A percentile compares a stretch with the other conserved stretches of the same genome.
These are phyloP conservation scores for Coreius guichenoti DNA, from an alignment of 2,797 vertebrate species.

Conservation along the genomic window DNA sequence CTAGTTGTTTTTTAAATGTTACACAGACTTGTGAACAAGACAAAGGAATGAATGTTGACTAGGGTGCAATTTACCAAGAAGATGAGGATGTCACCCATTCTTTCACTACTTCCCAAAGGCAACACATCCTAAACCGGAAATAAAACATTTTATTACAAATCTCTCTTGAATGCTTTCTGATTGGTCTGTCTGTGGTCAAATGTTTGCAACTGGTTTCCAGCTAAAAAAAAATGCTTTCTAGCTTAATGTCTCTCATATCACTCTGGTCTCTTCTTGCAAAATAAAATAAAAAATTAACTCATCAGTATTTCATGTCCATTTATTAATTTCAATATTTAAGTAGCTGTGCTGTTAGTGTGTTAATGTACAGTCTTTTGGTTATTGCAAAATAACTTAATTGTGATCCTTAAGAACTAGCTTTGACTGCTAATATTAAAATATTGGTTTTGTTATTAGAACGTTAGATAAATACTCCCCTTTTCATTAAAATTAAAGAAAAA, in stretches of 20 bases:
- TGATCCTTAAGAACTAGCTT: background rate
- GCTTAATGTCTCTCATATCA: background rate
- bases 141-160: background rate
- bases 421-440: background rate
- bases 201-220: background rate
- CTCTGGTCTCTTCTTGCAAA: background rate
- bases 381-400: background rate
- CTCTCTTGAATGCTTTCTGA: background rate
- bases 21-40: background rate
- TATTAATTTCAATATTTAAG: background rate
- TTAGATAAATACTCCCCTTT: background rate
- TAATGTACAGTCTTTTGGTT: background rate
- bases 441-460: background rate
- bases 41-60: conserved; percentile 1
- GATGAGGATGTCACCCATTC: conserved; percentile 9
- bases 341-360: background rate
- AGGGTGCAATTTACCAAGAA: background rate
- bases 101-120: conserved; percentile 16
- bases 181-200: conserved; percentile 1
- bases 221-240: background rate
- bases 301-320: background rate
- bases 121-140: background rate
- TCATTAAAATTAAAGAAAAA: background rate
- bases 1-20: background rate
- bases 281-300: background rate